Conservation (phyloP, 2,888 invertebrate species). For the Macroteleia sp. region DNA sequence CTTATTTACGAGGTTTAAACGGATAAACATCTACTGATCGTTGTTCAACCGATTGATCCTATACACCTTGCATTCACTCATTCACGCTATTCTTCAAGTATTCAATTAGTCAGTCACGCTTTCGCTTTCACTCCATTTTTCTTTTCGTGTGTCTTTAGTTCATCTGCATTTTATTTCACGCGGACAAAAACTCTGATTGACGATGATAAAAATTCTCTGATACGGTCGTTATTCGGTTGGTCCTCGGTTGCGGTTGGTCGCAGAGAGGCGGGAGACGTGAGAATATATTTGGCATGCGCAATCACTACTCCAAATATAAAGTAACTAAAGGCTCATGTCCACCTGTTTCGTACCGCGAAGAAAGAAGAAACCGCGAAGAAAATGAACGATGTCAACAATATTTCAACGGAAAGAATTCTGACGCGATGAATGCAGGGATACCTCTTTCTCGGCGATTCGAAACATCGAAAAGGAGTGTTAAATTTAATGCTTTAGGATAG, state of each 20-base stretch:
- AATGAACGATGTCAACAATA: no score
- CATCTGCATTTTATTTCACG: conserved; percentile 62
- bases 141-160: conserved; percentile 56
- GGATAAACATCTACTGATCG: conserved; percentile 72
- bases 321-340: conserved; percentile 82
- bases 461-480: conserved; percentile 78
- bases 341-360: conserved; percentile 74
- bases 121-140: conserved; percentile 28
- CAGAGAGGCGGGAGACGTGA: conserved; percentile 84
- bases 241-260: conserved; percentile 81
- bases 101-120: conserved; percentile 65
- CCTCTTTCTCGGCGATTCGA: conserved; percentile 72
- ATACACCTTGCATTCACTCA: conserved; percentile 54
- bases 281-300: conserved; percentile 83
- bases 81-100: conserved; percentile 64
- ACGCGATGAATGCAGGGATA: no score
- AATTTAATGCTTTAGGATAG: conserved; percentile 79
- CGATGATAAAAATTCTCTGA: conserved; percentile 66
- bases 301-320: conserved; percentile 84
- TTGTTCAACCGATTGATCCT: conserved; percentile 71
- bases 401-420: no score
- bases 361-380: conserved; percentile 25
- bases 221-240: conserved; percentile 73
- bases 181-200: conserved; percentile 66
- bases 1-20: conserved; percentile 70